A percentile compares a stretch with the other conserved stretches of the same genome.
phyloP scores from a whole-genome alignment of 2,797 vertebrate species.

The Ptychadena robeensis region DNA sequence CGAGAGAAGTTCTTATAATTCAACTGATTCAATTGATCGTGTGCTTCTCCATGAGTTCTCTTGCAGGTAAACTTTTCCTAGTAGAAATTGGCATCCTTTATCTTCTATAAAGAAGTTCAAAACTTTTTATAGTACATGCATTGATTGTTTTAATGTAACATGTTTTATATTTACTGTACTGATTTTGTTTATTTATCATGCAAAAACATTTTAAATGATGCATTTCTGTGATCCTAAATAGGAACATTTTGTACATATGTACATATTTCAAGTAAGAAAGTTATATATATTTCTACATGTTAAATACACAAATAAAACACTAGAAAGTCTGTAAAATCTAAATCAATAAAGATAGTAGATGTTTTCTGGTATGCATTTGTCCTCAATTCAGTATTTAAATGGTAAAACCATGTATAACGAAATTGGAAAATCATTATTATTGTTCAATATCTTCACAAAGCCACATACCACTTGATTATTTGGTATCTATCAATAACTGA shows the following conservation, averaged over 20 bases:
- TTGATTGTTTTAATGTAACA: not conserved
- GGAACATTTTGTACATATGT: not conserved
- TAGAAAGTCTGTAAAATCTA: not conserved
- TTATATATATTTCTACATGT: not conserved
- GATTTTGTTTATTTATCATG: not conserved
- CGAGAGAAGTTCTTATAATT: no score
- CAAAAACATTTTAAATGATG: not conserved
- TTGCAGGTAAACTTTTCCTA: no score
- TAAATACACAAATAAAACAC: no score
- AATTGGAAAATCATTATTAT: no score
- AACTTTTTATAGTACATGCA: not conserved
- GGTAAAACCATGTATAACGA: no score
- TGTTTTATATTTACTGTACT: not conserved
- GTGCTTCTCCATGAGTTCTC: no score
- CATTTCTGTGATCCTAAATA: not conserved
- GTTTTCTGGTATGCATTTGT: not conserved
- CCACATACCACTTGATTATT: no score
- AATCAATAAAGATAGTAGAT: not conserved
- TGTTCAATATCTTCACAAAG: no score
- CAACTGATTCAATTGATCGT: no score
- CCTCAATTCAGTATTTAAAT: not conserved
- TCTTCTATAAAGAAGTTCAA: no score
- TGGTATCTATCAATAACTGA: no score
- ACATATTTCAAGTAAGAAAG: not conserved
- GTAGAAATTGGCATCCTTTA: no score